Conservation (phyloP, 2,888 invertebrate genomes). For the Lypha dubia region DNA sequence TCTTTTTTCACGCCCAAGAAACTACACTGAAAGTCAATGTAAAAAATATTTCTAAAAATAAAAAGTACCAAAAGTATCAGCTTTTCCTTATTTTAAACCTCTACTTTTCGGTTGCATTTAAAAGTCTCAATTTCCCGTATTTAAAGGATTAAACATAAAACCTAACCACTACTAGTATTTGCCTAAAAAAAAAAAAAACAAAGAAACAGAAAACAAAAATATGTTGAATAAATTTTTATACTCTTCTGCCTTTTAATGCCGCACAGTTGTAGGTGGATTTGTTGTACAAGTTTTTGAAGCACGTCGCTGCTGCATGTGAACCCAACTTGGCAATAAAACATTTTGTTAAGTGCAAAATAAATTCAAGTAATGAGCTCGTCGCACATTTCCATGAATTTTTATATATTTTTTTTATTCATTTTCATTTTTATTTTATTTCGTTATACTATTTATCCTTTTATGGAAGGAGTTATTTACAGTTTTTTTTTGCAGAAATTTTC, state of each 20-base stretch:
- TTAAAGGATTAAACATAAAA: constrained; percentile 30
- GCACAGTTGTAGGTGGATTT: constrained; percentile 26
- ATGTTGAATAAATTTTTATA: constrained; percentile 14
- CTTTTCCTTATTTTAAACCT: not conserved
- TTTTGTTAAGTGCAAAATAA: constrained; percentile 76
- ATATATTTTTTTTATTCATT: not conserved
- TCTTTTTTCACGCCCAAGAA: too few species aligned
- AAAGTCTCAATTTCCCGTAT: not conserved
- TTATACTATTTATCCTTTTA: not conserved
- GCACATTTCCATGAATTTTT: constrained; percentile 41
- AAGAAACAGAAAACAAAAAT: not conserved
- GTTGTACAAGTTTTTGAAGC: constrained; percentile 1
- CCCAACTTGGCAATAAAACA: constrained; percentile 73
- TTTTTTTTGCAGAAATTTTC: not conserved
- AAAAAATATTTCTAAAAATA: too few species aligned
- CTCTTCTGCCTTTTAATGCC: constrained; percentile 13
- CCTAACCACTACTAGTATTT: not conserved
- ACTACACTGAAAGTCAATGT: too few species aligned
- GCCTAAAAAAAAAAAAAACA: not conserved
- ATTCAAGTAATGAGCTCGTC: constrained; percentile 72
- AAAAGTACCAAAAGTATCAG: too few species aligned
- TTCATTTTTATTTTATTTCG: not conserved
- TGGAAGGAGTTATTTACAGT: too few species aligned
- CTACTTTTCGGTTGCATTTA: not conserved
- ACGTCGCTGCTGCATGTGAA: constrained; percentile 39